Evolutionary conservation across 2,113 vertebrate species (phyloP).

Genomic region (Phyllopteryx taeniolatus): DNA sequence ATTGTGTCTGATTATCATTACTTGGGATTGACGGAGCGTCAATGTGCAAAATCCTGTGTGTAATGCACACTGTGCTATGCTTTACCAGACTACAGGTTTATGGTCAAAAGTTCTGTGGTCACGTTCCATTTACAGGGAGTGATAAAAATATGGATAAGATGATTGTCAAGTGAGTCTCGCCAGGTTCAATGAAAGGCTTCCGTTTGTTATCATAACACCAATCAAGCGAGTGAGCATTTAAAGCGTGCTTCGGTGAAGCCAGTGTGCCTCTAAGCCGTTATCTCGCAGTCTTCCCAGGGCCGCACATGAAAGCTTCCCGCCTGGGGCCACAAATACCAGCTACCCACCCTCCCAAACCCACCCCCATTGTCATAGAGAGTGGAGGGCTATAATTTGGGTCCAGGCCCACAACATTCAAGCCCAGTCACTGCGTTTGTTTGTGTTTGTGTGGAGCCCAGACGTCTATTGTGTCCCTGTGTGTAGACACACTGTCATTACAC

Average conservation of each 20-base stretch:
- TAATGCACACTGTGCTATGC: too few species aligned
- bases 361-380: slow-evolving; percentile 50
- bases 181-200: background rate
- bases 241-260: background rate
- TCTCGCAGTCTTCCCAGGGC: slow-evolving; percentile 54
- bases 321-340: slow-evolving; percentile 67
- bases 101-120: background rate
- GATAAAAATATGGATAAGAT: background rate
- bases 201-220: background rate
- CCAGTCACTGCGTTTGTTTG: slow-evolving; percentile 6
- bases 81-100: too few species aligned
- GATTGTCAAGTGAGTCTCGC: background rate
- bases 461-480: slow-evolving; percentile 27
- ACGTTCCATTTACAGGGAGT: background rate
- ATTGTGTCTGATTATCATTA: too few species aligned
- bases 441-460: slow-evolving; percentile 16
- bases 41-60: too few species aligned
- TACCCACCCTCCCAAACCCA: slow-evolving; percentile 10
- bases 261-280: slow-evolving; percentile 50
- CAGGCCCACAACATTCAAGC: slow-evolving; percentile 17
- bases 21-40: background rate
- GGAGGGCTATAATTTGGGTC: slow-evolving; percentile 61
- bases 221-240: background rate
- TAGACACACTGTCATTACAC: slow-evolving; percentile 43
- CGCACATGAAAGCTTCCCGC: slow-evolving; percentile 72